Evolutionary conservation across 2,113 vertebrate species (phyloP).

Genomic region (Hassar affinis): DNA sequence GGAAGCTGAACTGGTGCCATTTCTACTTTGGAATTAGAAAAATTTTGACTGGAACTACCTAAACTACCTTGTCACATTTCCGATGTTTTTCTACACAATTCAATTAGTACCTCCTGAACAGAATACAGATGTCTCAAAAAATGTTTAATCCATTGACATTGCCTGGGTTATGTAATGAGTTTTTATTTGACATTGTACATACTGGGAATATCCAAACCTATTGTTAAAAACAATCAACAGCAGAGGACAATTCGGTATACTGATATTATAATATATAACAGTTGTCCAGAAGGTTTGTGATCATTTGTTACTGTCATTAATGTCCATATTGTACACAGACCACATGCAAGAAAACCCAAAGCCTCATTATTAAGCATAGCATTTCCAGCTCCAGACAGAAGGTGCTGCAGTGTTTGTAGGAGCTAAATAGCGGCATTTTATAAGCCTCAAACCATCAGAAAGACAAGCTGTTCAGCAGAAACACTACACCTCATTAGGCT

Average conservation of each 20-base stretch:
- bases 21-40: neutral
- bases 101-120: neutral
- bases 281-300: no score
- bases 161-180: neutral
- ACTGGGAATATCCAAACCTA: neutral
- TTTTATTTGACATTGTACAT: neutral
- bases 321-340: no score
- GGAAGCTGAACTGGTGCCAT: neutral
- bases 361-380: no score
- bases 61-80: neutral
- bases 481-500: conserved; percentile 29
- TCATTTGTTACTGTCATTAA: no score
- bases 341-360: no score
- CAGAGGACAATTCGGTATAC: neutral
- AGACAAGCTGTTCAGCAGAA: conserved; percentile 31
- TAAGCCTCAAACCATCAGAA: conserved; percentile 22
- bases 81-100: neutral
- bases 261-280: neutral
- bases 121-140: neutral
- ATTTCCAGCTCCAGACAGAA: conserved; percentile 1
- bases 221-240: neutral
- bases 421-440: conserved; percentile 12
- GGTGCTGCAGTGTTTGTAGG: conserved; percentile 4
- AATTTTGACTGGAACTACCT: neutral
- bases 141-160: neutral